Base-by-base conservation (phyloP, 1,140 invertebrate genomes). In the Anadara kagoshimensis region DNA sequence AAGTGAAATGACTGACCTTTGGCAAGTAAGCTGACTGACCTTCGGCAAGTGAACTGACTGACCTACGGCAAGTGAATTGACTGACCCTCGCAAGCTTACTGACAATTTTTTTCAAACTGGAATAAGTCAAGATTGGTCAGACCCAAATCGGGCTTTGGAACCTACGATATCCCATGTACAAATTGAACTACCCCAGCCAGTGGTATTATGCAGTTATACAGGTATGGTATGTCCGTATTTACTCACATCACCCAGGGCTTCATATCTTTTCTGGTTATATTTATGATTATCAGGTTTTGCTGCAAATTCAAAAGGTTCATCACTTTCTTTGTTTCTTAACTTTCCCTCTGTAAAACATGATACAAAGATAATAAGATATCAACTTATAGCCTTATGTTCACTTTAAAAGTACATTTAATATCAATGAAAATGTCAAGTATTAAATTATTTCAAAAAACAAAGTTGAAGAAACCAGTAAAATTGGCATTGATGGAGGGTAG, bases 191-290 rank as follows among this genome's bases (percentile, higher is more conserved):
- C n/a, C n/a, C n/a, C n/a, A n/a, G n/a, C n/a, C n/a, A n/a, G n/a
- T n/a, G n/a, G n/a, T n/a, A n/a, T n/a, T n/a, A n/a, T n/a, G n/a
- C n/a, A n/a, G n/a, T n/a, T n/a, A n/a, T n/a, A n/a, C n/a, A n/a
- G n/a, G n/a, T n/a, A n/a, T n/a, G n/a, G n/a, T n/a, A n/a, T n/a
- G n/a, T n/a, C n/a, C n/a, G 29, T 36, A 36, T 36, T 36, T 36
- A 36, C 29, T 36, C 29, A 36, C 29, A 36, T 36, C 29, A 36
- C 29, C 29, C 12, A 95, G 80, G 22, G 92, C 91, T 84, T 94
- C 93, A 85, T 94, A 95, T 78, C 92, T 91, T 61, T 90, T 91
- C 83, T 94, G 93, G 84, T 94, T 94, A 70, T 92, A 91, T 1
- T 87, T 85, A 56, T 91, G 87, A 45, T 75, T 65, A 67, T 90